Evolutionary conservation across 2,113 vertebrate species (phyloP).

Genomic region (Platichthys flesus): DNA sequence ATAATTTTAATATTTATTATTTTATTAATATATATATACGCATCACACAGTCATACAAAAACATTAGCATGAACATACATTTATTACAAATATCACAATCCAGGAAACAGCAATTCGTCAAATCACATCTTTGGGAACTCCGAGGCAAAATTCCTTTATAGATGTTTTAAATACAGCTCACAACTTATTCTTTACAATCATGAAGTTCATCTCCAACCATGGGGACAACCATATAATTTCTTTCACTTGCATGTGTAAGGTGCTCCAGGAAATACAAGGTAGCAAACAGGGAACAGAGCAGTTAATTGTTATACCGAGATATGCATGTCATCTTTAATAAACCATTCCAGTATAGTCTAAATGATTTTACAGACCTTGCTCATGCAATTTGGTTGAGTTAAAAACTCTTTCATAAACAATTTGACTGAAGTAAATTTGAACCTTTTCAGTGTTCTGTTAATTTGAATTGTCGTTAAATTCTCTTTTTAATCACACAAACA

Average conservation of each 20-base stretch:
- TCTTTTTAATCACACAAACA: constrained; percentile 45
- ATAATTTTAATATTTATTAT: too few relatives aligned
- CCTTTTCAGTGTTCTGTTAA: neutral
- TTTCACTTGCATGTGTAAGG: constrained; percentile 62
- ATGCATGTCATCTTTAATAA: constrained; percentile 44
- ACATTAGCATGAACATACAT: constrained; percentile 83
- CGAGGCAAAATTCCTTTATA: constrained; percentile 74
- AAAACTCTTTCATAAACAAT: constrained; percentile 33
- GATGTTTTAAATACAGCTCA: constrained; percentile 74
- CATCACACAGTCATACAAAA: constrained; percentile 22
- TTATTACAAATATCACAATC: constrained; percentile 86
- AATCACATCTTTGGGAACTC: constrained; percentile 88
- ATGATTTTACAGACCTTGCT: constrained; percentile 41
- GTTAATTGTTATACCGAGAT: constrained; percentile 33
- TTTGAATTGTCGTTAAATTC: constrained; percentile 17
- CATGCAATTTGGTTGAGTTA: constrained; percentile 51
- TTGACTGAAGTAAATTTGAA: constrained; percentile 24
- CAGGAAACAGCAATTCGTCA: constrained; percentile 77
- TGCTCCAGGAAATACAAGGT: constrained; percentile 58
- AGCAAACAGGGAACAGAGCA: constrained; percentile 37
- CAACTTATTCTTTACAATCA: constrained; percentile 45
- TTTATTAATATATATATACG: constrained; percentile 11
- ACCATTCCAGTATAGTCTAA: constrained; percentile 40
- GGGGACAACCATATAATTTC: constrained; percentile 22
- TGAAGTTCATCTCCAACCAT: constrained; percentile 40